Evolutionary conservation across 2,113 vertebrate species (phyloP).

Genomic region (Macaca fascicularis): T2T-MFA8v1.1 NC_088380.1:91763001-91763500

Average conservation of each 20-base stretch:
- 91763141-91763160: not conserved
- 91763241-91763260: constrained; percentile 27
- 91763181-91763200: constrained; percentile 26
- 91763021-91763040: not conserved
- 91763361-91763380: not conserved
- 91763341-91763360: constrained; percentile 12
- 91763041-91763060: not conserved
- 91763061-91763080: constrained; percentile 22
- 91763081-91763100: not conserved
- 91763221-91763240: not conserved
- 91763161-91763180: not conserved
- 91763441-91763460: constrained; percentile 62
- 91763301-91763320: not conserved
- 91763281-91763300: not conserved
- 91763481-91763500: constrained; percentile 1
- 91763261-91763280: not conserved
- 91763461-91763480: constrained; percentile 59
- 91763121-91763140: not conserved
- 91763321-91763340: constrained; percentile 31
- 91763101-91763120: not conserved
- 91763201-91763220: not conserved
- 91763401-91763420: constrained; percentile 4
- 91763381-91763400: not conserved
- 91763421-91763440: not conserved
- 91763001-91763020: not conserved